A percentile compares a stretch with the other conserved stretches of the same genome.
These are phyloP conservation scores for Alethe castanea DNA, from an alignment of 2,113 vertebrate species.

Conservation along the genomic window DNA sequence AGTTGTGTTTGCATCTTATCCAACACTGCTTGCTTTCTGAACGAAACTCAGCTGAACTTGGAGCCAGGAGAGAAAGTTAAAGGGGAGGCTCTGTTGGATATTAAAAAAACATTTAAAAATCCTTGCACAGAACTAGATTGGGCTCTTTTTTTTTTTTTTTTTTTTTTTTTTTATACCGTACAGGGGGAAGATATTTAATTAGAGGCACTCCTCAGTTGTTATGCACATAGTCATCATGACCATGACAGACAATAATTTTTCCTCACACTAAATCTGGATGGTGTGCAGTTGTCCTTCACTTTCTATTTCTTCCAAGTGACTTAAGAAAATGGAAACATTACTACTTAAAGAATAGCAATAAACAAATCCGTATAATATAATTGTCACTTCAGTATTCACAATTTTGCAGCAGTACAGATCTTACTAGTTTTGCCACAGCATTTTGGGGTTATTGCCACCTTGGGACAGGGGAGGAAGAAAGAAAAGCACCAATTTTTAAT, in stretches of 20 bases:
- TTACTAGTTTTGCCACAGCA: not conserved
- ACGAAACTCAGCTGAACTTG: not conserved
- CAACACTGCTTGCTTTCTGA: not conserved
- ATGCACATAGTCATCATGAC: not conserved
- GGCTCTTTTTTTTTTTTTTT: not conserved
- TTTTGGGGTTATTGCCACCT: not conserved
- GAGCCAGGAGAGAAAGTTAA: slow-evolving; percentile 3
- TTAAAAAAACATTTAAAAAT: not conserved
- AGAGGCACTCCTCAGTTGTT: not conserved
- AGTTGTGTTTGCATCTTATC: slow-evolving; percentile 48
- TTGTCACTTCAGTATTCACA: not conserved
- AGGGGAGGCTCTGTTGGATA: not conserved
- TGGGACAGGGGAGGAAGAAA: not conserved
- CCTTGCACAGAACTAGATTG: not conserved
- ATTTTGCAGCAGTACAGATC: not conserved
- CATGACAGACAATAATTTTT: not conserved
- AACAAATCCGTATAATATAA: not conserved
- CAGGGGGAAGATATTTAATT: not conserved
- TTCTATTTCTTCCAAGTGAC: not conserved
- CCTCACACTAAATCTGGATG: not conserved
- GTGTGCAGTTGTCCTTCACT: not conserved
- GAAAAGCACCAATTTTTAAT: not conserved
- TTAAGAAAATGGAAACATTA: not conserved
- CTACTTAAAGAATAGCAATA: not conserved
- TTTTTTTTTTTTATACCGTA: not conserved